Base-by-base conservation (phyloP, 2,888 invertebrate genomes). In the Nebria brevicollis region DNA sequence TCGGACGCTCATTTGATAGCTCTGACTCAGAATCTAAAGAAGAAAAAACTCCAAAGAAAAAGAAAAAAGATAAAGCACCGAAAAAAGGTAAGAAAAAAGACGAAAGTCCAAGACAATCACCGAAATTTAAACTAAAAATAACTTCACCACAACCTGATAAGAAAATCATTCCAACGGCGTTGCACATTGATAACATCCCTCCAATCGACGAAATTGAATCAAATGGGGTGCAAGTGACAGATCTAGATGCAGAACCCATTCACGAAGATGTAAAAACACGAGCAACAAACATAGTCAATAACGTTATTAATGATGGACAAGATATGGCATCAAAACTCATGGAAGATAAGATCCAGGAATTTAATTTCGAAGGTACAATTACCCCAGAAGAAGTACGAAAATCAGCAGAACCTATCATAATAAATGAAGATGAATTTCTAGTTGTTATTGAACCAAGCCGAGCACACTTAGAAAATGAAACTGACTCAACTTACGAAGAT, bases 21-120 rank as follows among this genome's bases (percentile, higher is more conserved):
- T 88, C 89, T 65, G 89, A 89, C 83, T 88, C 88, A 8, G 89
- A 89, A 82, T 88, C 89, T 7, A 89, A 89, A 83, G 88, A 87
- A 85, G 87, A 87, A 2, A 86, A 87, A 7, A 87, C 86, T 82
- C 87, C 86, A 83, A 85, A 85, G 76, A 86, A 84, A 83, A 87
- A 84, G 85, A 86, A 83, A 85, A 86, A 84, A 83, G 87, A 85
- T 83, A 86, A 85, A 84, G 75, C 83, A 85, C 65, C 86, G 85
- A 82, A 85, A 83, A 81, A 85, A 85, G 82, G 83, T 84, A 82
- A 75, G 80, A 77, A 77, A 54, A 43, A 54, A 41, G 64, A 65
- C 8, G 76, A 76, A 15, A 26, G 11, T 34, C 76, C 76, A 66
- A 64, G 15, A 65, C n/a, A 7, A 25, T 66, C 65, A 2, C 65